Base-by-base conservation (phyloP, 2,888 invertebrate genomes). In the Iselma pallidipennis region DNA sequence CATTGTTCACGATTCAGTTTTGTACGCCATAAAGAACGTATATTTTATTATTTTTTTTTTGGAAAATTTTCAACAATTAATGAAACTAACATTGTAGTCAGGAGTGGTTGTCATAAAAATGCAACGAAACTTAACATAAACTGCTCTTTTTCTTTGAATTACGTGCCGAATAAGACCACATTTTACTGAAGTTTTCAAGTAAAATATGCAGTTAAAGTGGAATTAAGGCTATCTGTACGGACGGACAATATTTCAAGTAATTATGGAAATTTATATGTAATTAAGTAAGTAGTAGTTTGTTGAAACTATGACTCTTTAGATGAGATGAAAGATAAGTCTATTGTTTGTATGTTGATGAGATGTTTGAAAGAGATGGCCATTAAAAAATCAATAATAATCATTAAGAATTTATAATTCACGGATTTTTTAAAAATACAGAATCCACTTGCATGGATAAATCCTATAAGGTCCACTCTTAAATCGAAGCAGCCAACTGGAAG, bases 261-360 rank as follows among this genome's bases (percentile, higher is more conserved):
- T 62, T 65, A 65, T 59, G 56, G 59, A 48, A 65, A 65, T 65
- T 65, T 65, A 65, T 65, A 59, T 21, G 61, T 61, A 65, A 65
- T 61, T 65, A 65, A 53, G 53, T 49, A 51, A 55, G 57, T 59
- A 55, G 57, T 59, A 58, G 60, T 61, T 60, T 52, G 45, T 29
- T 45, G 50, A 53, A 57, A 59, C 61, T 59, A 57, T 49, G 55
- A 50, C 29, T 49, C 26, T 58, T 61, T 55, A 65, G 57, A 61
- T 65, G 55, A 61, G 48, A 49, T 54, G 55, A 28, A 31, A 57
- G 56, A 61, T 51, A 53, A 58, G 16, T 16, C 9, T 2, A 4
- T 37, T 9, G 7, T 7, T 9, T 37, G 6, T 1, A n/a, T n/a
- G n/a, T n/a, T n/a, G n/a, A n/a, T n/a, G n/a, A n/a, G n/a, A n/a